Conservation (phyloP, 2,113 vertebrate species). For the Alaudala cheleensis region DNA sequence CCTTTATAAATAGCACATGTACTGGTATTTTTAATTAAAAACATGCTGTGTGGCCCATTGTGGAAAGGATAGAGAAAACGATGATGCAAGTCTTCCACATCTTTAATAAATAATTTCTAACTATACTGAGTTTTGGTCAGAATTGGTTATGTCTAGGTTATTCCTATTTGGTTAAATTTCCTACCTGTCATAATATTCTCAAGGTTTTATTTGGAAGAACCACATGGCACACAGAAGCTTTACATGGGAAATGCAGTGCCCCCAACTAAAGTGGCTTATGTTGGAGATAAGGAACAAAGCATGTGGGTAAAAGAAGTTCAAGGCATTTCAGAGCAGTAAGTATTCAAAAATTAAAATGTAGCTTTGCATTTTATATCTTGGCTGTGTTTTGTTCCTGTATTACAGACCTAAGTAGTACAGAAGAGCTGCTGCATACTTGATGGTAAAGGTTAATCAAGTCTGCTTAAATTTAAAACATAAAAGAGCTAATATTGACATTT, state of each 20-base stretch:
- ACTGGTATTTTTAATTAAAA: neutral
- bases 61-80: neutral
- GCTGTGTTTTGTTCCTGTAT: neutral
- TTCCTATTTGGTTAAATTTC: neutral
- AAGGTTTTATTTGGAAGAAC: conserved; percentile 90
- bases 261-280: conserved; percentile 80
- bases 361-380: neutral
- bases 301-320: conserved; percentile 92
- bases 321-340: conserved; percentile 91
- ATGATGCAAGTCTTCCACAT: neutral
- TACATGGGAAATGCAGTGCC: conserved; percentile 80
- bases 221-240: conserved; percentile 82
- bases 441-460: neutral
- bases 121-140: neutral
- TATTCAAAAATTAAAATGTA: neutral
- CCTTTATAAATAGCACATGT: neutral
- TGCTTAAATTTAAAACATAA: neutral
- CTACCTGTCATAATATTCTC: neutral
- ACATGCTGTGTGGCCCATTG: neutral
- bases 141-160: neutral
- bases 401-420: neutral
- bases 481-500: neutral
- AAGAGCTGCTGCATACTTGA: neutral
- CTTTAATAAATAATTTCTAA: neutral
- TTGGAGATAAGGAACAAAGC: conserved; percentile 90